Evolutionary conservation across 1,140 invertebrate genomes (phyloP).

Genomic region (Drosophila equinoxialis): DNA sequence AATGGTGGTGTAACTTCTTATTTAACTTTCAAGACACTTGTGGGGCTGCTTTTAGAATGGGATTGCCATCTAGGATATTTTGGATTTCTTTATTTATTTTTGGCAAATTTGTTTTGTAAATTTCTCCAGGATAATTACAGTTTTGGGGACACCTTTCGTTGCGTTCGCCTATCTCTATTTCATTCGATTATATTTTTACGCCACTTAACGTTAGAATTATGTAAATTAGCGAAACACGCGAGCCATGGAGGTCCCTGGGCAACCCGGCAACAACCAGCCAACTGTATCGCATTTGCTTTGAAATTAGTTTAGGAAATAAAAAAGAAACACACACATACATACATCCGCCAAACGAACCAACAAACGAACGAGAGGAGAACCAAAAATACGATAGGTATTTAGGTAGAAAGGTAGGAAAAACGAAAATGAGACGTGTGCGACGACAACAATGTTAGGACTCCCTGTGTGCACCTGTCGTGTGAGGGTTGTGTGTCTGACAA

Average conservation of each 20-base stretch:
- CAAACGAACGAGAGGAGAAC: neutral
- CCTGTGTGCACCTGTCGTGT: conserved; percentile 7
- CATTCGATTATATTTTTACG: conserved; percentile 37
- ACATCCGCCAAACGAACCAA: neutral
- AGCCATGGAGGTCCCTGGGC: conserved; percentile 2
- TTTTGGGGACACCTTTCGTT: conserved; percentile 9
- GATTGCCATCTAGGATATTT: conserved; percentile 1
- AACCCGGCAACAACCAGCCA: conserved; percentile 5
- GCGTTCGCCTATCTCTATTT: conserved; percentile 14
- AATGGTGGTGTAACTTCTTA: conserved; percentile 8
- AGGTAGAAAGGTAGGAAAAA: neutral
- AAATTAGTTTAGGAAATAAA: conserved; percentile 28
- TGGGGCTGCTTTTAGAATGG: conserved; percentile 6
- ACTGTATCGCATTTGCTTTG: conserved; percentile 27
- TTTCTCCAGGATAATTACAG: neutral
- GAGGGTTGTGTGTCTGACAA: conserved; percentile 14
- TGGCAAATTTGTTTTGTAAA: conserved; percentile 7
- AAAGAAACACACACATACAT: neutral
- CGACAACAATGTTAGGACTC: conserved; percentile 9
- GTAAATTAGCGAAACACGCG: conserved; percentile 38
- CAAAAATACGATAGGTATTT: conserved; percentile 3
- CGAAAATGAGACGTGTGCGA: conserved; percentile 13
- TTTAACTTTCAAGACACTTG: conserved; percentile 9
- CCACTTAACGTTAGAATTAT: conserved; percentile 34
- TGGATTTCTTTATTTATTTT: neutral